Evolutionary conservation across 1,140 invertebrate species (phyloP).

Genomic region (Drosophila dunni): DNA sequence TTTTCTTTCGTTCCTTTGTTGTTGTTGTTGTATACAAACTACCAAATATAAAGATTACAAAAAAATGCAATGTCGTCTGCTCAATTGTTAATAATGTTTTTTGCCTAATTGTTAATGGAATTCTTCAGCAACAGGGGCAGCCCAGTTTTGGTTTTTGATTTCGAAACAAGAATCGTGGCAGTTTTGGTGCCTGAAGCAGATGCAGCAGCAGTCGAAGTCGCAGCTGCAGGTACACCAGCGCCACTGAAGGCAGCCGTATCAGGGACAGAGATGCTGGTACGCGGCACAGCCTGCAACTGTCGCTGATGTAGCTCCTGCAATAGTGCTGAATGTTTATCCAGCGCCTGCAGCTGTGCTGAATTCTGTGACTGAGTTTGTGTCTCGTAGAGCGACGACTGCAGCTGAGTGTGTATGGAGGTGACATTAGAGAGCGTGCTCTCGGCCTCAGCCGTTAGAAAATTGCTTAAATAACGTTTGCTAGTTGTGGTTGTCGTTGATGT

Average conservation of each 20-base stretch:
- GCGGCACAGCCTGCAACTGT: constrained; percentile 62
- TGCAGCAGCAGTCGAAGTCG: constrained; percentile 3
- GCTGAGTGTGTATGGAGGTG: constrained; percentile 82
- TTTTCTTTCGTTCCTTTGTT: constrained; percentile 23
- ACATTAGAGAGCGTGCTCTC: constrained; percentile 84
- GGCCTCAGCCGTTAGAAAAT: constrained; percentile 72
- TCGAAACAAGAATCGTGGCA: constrained; percentile 84
- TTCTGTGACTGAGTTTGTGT: constrained; percentile 69
- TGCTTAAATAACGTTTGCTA: constrained; percentile 81
- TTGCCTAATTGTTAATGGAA: constrained; percentile 82
- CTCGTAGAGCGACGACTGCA: constrained; percentile 82
- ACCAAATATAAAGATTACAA: constrained; percentile 78
- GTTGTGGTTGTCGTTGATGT: constrained; percentile 69
- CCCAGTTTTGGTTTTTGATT: constrained; percentile 85
- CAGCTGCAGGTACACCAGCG: neutral
- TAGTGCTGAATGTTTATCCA: constrained; percentile 76
- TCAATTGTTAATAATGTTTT: constrained; percentile 22
- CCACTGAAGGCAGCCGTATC: constrained; percentile 47
- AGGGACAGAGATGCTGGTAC: constrained; percentile 41
- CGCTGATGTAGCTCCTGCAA: constrained; percentile 78
- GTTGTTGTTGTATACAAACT: constrained; percentile 68
- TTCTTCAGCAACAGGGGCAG: constrained; percentile 84
- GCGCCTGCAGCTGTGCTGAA: constrained; percentile 64
- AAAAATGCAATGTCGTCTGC: constrained; percentile 55
- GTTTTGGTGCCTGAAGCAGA: constrained; percentile 72